Evolutionary conservation across 2,113 vertebrate species (phyloP), one percentile per base, ranked within the genome.

Genomic region (Pica pica): DNA sequence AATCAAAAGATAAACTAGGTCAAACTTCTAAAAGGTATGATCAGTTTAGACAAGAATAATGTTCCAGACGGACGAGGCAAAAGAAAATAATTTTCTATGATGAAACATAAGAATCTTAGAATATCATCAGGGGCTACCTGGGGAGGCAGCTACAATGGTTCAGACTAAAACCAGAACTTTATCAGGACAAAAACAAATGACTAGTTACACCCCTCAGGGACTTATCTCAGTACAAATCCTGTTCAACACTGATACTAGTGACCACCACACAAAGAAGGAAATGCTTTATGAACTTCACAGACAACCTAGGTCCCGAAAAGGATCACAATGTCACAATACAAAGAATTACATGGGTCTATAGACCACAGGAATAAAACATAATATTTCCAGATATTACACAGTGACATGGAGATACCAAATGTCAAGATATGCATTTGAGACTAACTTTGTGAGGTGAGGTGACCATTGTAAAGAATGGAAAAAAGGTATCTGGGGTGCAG

Each of bases 391-490:
- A 18, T 78, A 80, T 22, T 60, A 44, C 7, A 3, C 7, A 23
- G 33, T 47, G 44, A 76, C 33, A 37, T 0, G 1, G 21, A 2
- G 5, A 28, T 31, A 73, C 9, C 71, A 49, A 9, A 33, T 37
- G 6, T 15, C 76, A 89, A 76, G 39, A 52, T 2, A 4, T 0
- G 0, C 10, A 8, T 28, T 31, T n/a, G 13, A 73, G 28, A 69
- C 27, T 39, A 82, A 74, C 65, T 83, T 56, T 18, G 30, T 23
- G 44, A 77, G 24, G 3, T 21, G 71, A 77, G 31, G 55, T 37
- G 75, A 90, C 75, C 55, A 27, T 2, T 15, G 18, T 27, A 77
- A 75, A 47, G 20, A 47, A 37, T 1, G 17, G 47, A 44, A 61
- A 52, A 56, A 80, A 67, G 28, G 37, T 33, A 77, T 31, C 93